Conservation (phyloP, 2,797 vertebrate species). For the Acanthornis magna region DNA sequence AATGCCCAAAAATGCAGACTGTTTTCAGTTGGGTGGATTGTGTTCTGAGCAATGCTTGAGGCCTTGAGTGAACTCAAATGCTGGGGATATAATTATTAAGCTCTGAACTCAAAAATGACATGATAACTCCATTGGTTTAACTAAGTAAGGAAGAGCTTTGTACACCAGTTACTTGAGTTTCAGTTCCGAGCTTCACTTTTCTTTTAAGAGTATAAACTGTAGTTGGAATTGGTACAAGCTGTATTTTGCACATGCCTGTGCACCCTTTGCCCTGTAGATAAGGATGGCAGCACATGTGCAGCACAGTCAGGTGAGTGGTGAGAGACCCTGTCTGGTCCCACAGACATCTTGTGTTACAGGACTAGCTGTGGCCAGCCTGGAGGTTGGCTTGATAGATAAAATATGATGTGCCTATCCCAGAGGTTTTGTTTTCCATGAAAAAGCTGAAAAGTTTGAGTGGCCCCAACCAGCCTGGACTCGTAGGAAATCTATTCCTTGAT, state of each 20-base stretch:
- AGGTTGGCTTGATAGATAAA: background rate
- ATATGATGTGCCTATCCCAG: background rate
- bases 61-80: background rate
- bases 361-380: background rate
- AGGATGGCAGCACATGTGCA: rapidly evolving
- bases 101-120: background rate
- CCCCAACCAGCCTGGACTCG: background rate
- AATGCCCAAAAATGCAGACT: constrained; percentile 20
- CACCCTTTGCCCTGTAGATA: rapidly evolving
- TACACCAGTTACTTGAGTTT: background rate
- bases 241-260: background rate
- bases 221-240: background rate
- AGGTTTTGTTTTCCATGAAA: background rate
- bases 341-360: rapidly evolving
- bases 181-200: background rate
- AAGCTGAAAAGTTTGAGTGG: background rate
- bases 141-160: background rate
- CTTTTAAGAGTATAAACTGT: background rate
- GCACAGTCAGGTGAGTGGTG: rapidly evolving
- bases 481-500: background rate
- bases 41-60: background rate
- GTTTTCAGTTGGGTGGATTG: background rate
- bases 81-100: background rate
- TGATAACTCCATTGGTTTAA: background rate
- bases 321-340: background rate